Conservation (phyloP, 2,797 vertebrate genomes). For the Thalassophryne amazonica region DNA sequence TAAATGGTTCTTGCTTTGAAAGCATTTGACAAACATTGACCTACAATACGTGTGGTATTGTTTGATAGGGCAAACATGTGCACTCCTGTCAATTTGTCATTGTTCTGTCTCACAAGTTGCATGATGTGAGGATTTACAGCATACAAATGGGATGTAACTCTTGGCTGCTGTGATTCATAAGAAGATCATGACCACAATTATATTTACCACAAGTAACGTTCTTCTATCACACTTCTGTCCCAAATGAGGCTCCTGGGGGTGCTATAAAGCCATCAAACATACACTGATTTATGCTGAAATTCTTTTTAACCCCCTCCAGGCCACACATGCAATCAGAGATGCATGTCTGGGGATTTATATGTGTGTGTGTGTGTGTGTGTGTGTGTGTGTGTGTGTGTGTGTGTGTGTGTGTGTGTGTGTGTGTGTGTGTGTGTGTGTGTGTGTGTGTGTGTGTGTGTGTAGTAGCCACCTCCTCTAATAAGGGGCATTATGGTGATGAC, state of each 20-base stretch:
- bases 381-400: slow-evolving; percentile 3
- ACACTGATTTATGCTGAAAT: slow-evolving; percentile 63
- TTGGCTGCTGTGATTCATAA: slow-evolving; percentile 60
- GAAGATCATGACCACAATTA: slow-evolving; percentile 75
- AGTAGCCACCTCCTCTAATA: slow-evolving; percentile 61
- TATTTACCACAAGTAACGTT: slow-evolving; percentile 61
- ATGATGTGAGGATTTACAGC: slow-evolving; percentile 9
- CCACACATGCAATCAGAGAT: slow-evolving; percentile 24
- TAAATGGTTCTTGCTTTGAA: too few relatives aligned
- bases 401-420: neutral
- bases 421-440: neutral
- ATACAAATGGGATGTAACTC: slow-evolving; percentile 36
- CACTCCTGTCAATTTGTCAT: too few relatives aligned
- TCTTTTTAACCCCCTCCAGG: slow-evolving; percentile 38
- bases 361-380: slow-evolving; percentile 1
- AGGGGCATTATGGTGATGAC: slow-evolving; percentile 76
- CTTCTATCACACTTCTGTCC: slow-evolving; percentile 65
- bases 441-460: slow-evolving; percentile 16
- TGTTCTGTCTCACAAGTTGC: slow-evolving; percentile 35
- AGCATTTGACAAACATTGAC: too few relatives aligned
- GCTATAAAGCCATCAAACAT: slow-evolving; percentile 66
- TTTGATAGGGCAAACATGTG: too few relatives aligned
- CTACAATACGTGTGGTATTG: too few relatives aligned
- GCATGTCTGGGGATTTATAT: slow-evolving; percentile 31
- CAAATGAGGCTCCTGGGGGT: slow-evolving; percentile 67